These are phyloP conservation scores for Calliphora vomitoria DNA, from an alignment of 2,888 invertebrate species.

Conservation along the genomic window DNA sequence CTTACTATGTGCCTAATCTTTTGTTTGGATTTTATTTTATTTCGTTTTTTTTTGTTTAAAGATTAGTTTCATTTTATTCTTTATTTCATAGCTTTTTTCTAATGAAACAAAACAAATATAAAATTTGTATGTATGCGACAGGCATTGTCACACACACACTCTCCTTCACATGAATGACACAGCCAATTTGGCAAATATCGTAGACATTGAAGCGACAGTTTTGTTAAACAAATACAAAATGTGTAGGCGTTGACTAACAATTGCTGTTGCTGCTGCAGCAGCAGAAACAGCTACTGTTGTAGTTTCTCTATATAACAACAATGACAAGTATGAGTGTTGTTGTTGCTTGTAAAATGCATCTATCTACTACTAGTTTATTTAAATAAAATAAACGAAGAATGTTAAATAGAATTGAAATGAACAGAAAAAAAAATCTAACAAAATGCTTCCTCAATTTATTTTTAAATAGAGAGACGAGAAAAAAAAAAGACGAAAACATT, in stretches of 20 bases:
- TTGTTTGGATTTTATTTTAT: conserved; percentile 45
- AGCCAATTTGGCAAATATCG: conserved; percentile 73
- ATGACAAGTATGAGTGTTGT: conserved; percentile 33
- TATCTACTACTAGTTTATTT: not conserved
- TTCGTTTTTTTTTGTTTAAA: conserved; percentile 4
- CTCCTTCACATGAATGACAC: conserved; percentile 55
- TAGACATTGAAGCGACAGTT: conserved; percentile 74
- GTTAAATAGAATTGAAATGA: conserved; percentile 54
- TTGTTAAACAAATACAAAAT: conserved; percentile 6
- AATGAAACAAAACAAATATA: conserved; percentile 43
- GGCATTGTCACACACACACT: not conserved
- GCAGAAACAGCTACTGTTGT: not conserved
- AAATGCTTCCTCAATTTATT: conserved; percentile 73
- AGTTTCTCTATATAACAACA: conserved; percentile 48
- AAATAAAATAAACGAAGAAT: conserved; percentile 21
- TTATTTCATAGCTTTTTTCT: conserved; percentile 7
- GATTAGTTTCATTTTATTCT: conserved; percentile 2
- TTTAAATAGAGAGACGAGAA: conserved; percentile 40
- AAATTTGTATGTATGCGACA: not conserved
- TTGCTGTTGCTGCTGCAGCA: conserved; percentile 22
- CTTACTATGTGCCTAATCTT: conserved; percentile 47
- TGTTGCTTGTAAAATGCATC: conserved; percentile 16
- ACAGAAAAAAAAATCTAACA: conserved; percentile 9
- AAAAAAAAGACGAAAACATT: not conserved
- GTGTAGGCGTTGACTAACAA: conserved; percentile 50